Base-by-base conservation (phyloP, 2,888 invertebrate genomes). In the Sphaeridia pumilis region DNA sequence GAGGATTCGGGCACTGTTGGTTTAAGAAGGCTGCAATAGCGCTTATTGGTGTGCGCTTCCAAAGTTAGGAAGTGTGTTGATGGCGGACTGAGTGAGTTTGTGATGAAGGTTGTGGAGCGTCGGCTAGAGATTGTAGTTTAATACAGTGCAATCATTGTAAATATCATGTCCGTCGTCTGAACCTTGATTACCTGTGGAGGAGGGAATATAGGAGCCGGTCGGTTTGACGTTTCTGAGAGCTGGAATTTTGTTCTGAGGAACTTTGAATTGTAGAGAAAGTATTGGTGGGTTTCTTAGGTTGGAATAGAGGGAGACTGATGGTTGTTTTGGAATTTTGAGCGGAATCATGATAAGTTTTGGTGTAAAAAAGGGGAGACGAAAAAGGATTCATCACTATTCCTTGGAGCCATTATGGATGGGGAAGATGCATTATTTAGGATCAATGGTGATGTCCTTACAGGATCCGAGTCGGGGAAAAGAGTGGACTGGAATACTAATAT, bases 381-480 rank as follows among this genome's bases (percentile, higher is more conserved):
- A 49, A n/a, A 52, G 45, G 51, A 58, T 56, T 56, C 56, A 58
- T 58, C 58, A 58, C 49, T 48, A 49, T 49, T 52, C 52, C 52
- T 48, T 52, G 31, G 38, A 49, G 51, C 52, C 48, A 54, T 57
- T 52, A 57, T 57, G 49, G 55, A 49, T 46, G 45, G 43, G 34
- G 49, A 53, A 58, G 56, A 56, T 58, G 58, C 58, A 58, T 58
- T 58, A 58, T 58, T 56, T 52, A 56, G 58, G 56, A 58, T 58
- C 58, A 58, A 45, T 52, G 55, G 47, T 55, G 56, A 58, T 56
- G 58, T 58, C 48, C 52, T 52, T 52, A 38, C 54, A 45, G 43
- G 41, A 52, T 55, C 52, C n/a, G n/a, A 44, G 48, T 47, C 43
- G 42, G 49, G 36, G 20, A 44, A 44, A 49, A 34, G 41, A 41